A percentile compares a stretch with the other conserved stretches of the same genome.
These are phyloP conservation scores for Dromius quadrimaculatus DNA, from an alignment of 2,888 invertebrate species.

Conservation along the genomic window DNA sequence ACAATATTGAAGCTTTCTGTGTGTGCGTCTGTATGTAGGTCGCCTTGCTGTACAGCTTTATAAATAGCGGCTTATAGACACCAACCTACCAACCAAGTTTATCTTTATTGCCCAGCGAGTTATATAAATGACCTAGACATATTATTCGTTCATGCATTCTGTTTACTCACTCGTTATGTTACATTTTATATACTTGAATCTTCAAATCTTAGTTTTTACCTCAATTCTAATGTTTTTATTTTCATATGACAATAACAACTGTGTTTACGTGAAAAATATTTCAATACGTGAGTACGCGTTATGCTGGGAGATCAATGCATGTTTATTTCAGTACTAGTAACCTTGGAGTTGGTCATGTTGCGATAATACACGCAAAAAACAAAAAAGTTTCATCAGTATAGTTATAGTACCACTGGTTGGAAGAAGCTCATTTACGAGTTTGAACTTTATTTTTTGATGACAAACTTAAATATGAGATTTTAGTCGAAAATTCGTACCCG, in stretches of 20 bases:
- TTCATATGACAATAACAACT: neutral
- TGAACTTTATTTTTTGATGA: too few species aligned
- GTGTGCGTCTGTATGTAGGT: slow-evolving; percentile 26
- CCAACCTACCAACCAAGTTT: slow-evolving; percentile 21
- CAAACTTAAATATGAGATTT: too few species aligned
- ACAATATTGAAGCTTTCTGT: slow-evolving; percentile 1
- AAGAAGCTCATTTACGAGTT: too few species aligned
- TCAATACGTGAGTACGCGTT: too few species aligned
- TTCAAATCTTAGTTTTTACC: neutral
- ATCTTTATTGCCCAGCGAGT: slow-evolving; percentile 41
- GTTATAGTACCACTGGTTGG: too few species aligned
- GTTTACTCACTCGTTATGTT: neutral
- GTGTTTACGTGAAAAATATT: neutral
- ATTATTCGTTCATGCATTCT: neutral
- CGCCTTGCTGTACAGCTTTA: slow-evolving; percentile 11
- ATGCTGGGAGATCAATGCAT: too few species aligned
- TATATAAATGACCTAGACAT: slow-evolving; percentile 47
- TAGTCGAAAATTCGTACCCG: too few species aligned
- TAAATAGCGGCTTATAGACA: slow-evolving; percentile 42
- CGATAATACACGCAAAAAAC: too few species aligned
- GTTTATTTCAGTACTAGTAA: too few species aligned
- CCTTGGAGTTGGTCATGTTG: too few species aligned
- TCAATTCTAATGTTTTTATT: neutral
- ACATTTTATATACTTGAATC: neutral
- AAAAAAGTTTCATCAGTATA: too few species aligned